phyloP scores from a whole-genome alignment of 2,113 vertebrate genomes.

The Alectura lathami region DNA sequence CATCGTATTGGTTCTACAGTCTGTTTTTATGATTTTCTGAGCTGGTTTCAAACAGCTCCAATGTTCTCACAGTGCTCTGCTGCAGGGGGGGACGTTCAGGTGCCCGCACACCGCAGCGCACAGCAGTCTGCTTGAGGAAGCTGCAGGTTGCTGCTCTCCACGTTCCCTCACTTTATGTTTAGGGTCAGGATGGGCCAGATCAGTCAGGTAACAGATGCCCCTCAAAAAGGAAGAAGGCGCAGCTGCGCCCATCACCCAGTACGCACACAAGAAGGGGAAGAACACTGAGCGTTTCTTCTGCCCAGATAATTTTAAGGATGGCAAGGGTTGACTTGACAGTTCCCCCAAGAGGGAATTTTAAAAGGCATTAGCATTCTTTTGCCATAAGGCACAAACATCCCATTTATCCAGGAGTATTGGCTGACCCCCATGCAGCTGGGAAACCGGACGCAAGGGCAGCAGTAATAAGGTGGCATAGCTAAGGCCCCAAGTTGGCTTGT shows the following conservation, averaged over 20 bases:
- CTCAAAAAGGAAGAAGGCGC: background rate
- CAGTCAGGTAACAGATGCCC: background rate
- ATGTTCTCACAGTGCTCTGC: constrained; percentile 14
- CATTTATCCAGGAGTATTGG: background rate
- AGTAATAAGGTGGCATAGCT: background rate
- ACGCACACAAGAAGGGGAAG: background rate
- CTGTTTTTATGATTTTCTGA: background rate
- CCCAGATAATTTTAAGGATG: background rate
- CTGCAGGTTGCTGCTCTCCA: background rate
- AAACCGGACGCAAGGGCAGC: background rate
- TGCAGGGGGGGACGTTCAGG: constrained; percentile 13
- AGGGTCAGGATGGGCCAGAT: background rate
- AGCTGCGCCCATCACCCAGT: background rate
- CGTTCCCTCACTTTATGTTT: background rate
- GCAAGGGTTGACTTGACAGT: background rate
- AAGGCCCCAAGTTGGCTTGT: background rate
- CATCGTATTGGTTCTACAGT: background rate
- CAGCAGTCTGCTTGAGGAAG: constrained; percentile 22
- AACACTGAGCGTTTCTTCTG: background rate
- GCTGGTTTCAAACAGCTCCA: background rate
- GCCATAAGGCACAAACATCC: background rate
- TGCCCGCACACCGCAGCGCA: background rate
- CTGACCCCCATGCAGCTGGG: background rate
- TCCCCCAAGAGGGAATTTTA: background rate
- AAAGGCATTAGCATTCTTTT: background rate